Evolutionary conservation across 2,113 vertebrate species (phyloP), one percentile per base, ranked within the genome.

Genomic region (Anser cygnoides): DNA sequence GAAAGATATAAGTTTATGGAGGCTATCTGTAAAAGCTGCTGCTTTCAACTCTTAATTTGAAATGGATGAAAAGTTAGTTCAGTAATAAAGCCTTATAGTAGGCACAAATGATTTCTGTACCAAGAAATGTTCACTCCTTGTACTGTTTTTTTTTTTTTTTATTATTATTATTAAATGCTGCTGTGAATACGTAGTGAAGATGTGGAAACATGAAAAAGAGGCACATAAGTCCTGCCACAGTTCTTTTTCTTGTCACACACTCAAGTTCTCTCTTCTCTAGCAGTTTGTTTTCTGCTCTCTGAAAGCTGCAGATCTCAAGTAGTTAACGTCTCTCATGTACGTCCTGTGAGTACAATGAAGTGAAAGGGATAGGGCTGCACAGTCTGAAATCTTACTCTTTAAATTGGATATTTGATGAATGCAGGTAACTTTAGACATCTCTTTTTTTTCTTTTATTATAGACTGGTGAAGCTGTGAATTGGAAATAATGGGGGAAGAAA

Each of bases 181-280:
- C 59, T 39, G 4, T 50, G 66, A 59, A 55, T 35, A 50, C 35
- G 46, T 61, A 37, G 35, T 39, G 20, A 70, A 65, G 62, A 41
- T 14, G 14, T 29, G 79, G 33, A 63, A 88, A 79, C 28, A 10
- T 39, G 46, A 52, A 59, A 70, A 37, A 62, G 37, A 43, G 19
- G 17, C 23, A 4, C 3, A 0, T n/a, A 25, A 79, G 10, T 65
- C 14, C 17, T 41, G 62, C 75, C 63, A 43, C 55, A 3, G 0
- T 43, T 31, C 17, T 43, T 57, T 43, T 3, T 7, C 23, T 44
- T 46, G 37, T 83, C 43, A 43, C 28, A 10, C 18, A 12, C 13
- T 31, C 13, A 7, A 21, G 28, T 77, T 44, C 25, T 49, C 19
- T 33, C n/a, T 46, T 52, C 9, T 62, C 16, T n/a, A 55, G 13